Evolutionary conservation across 2,888 invertebrate species (phyloP), one percentile per base, ranked within the genome.

Genomic region (Cerceris ruficornis): DNA sequence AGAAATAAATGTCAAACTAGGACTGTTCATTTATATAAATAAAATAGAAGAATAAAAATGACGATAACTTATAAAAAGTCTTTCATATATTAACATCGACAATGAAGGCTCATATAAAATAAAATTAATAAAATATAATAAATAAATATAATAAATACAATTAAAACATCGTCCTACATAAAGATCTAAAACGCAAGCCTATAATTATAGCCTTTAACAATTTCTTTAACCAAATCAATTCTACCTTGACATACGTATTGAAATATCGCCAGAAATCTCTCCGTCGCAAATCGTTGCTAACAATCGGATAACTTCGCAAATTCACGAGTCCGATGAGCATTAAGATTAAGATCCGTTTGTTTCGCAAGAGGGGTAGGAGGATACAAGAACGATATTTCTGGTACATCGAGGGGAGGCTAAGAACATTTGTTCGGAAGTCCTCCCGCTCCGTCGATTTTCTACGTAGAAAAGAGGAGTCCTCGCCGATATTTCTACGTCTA

Each of bases 401-500:
- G 76, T 73, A 52, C 9, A 42, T 15, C 11, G 17, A 67, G 39
- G 15, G 60, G 41, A 43, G 41, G 43, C 43, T 8, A 55, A 28
- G 41, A 54, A 6, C 28, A 11, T 66, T 72, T 41, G 8, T 9
- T 14, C 57, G 49, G n/a, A 69, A 49, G n/a, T 62, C 28, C 61
- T 49, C 60, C 49, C n/a, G 9, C 15, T 17, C 62, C 55, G 52
- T 7, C 49, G 50, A 43, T 62, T 54, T 42, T 14, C 13, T 49
- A 14, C 6, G 43, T 28, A 43, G 15, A 13, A 49, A 41, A n/a
- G 11, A 13, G 39, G 55, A n/a, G 9, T 69, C 17, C 8, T 43
- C 9, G 5, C 39, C 43, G 50, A 71, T 77, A 69, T 80, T 80
- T 77, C 64, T 69, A 28, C 50, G 54, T 15, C 60, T 66, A 61